phyloP scores from a whole-genome alignment of 2,797 vertebrate species.

The Sebastes alutus region DNA sequence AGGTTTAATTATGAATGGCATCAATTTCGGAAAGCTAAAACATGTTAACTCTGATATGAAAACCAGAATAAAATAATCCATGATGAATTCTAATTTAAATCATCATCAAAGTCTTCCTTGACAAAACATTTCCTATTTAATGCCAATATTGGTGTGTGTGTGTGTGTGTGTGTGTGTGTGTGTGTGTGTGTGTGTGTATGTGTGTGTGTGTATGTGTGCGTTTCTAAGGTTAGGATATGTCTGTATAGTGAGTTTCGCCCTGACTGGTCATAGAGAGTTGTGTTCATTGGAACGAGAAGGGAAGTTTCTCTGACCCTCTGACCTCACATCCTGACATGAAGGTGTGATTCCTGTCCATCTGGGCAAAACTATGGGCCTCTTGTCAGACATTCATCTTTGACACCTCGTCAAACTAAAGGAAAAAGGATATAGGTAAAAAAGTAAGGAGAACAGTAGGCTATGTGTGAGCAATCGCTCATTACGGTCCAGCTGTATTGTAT shows the following conservation, averaged over 20 bases:
- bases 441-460: neutral
- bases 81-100: neutral
- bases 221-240: constrained; percentile 20
- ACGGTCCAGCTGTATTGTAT: neutral
- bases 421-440: constrained; percentile 11
- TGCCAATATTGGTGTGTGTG: neutral
- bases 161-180: neutral
- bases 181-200: neutral
- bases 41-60: neutral
- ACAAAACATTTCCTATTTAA: neutral
- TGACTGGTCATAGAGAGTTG: neutral
- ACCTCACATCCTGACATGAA: constrained; percentile 51
- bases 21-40: neutral
- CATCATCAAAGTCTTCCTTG: neutral
- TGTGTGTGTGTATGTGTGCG: neutral
- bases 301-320: constrained; percentile 19
- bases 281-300: neutral
- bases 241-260: constrained; percentile 31
- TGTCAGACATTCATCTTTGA: constrained; percentile 27
- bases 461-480: neutral
- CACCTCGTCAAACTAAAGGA: constrained; percentile 14
- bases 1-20: neutral
- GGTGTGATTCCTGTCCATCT: constrained; percentile 42
- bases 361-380: neutral
- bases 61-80: neutral